phyloP scores from a whole-genome alignment of 2,797 vertebrate genomes.

The Microctenopoma lineatum region DNA sequence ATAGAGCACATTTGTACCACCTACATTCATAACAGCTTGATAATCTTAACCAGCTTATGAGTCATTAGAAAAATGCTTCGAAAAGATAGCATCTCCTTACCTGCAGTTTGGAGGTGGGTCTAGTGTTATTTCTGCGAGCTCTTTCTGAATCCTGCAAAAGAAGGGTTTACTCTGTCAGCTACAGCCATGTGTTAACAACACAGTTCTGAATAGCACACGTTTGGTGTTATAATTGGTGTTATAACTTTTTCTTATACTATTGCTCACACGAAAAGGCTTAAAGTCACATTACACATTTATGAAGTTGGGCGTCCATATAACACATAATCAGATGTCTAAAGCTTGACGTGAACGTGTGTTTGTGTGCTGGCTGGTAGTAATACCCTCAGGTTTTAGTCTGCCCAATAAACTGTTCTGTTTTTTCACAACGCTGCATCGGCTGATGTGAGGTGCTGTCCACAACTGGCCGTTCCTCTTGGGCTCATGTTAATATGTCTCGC shows the following conservation, averaged over 20 bases:
- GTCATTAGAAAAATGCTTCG: constrained; percentile 12
- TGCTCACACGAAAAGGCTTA: neutral
- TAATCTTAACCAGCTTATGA: constrained; percentile 9
- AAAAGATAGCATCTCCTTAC: constrained; percentile 82
- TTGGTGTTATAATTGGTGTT: neutral
- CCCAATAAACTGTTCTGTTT: too few species aligned
- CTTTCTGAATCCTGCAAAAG: constrained; percentile 95
- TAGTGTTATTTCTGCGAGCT: constrained; percentile 98
- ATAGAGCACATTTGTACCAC: constrained; percentile 1
- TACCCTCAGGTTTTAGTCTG: too few species aligned
- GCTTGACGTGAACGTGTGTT: too few species aligned
- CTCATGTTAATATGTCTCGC: too few species aligned
- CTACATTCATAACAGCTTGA: constrained; percentile 29
- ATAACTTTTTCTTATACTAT: neutral
- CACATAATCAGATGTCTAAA: too few species aligned
- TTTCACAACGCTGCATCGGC: too few species aligned
- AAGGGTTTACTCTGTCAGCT: constrained; percentile 18
- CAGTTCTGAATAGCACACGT: neutral
- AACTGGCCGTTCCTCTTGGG: too few species aligned
- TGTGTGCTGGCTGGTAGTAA: too few species aligned
- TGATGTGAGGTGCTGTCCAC: too few species aligned
- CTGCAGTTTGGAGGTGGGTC: constrained; percentile 99
- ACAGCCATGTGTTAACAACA: constrained; percentile 3
- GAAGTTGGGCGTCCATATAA: too few species aligned
- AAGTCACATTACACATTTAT: too few species aligned